A percentile compares a stretch with the other conserved stretches of the same genome.
Conservation (phyloP, 2,797 vertebrate species). For the Pipistrellus pygmaeus region DNA sequence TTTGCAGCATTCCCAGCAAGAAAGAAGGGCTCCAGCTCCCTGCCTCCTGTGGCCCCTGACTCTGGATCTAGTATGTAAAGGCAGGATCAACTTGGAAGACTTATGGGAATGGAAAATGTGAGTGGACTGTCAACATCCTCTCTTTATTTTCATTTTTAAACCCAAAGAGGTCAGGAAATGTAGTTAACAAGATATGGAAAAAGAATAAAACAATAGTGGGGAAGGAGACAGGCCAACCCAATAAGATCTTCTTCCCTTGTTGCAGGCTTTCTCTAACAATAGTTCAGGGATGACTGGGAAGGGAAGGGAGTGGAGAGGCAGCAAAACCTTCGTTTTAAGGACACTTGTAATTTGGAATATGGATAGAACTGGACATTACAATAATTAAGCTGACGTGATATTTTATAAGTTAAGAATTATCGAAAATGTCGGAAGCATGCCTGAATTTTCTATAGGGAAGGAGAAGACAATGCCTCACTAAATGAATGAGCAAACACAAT, state of each 20-base stretch:
- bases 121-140: not conserved
- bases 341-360: not conserved
- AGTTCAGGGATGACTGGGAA: not conserved
- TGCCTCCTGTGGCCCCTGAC: not conserved
- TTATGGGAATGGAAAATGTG: rapidly evolving
- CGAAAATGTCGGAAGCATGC: not conserved
- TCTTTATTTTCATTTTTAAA: not conserved
- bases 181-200: not conserved
- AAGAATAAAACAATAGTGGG: not conserved
- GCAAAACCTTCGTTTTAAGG: not conserved
- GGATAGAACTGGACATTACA: not conserved
- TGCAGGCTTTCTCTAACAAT: not conserved
- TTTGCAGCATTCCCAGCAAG: not conserved
- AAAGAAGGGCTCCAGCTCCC: not conserved
- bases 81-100: not conserved
- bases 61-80: not conserved
- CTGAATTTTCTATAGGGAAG: not conserved
- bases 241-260: not conserved
- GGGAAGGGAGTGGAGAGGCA: rapidly evolving
- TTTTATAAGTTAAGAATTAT: not conserved
- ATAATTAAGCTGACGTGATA: not conserved
- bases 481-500: not conserved
- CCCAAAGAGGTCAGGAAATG: not conserved
- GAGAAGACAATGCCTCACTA: not conserved
- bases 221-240: not conserved